Base-by-base conservation (phyloP, 2,797 vertebrate species). In the Mormyrops boulengeri region DNA sequence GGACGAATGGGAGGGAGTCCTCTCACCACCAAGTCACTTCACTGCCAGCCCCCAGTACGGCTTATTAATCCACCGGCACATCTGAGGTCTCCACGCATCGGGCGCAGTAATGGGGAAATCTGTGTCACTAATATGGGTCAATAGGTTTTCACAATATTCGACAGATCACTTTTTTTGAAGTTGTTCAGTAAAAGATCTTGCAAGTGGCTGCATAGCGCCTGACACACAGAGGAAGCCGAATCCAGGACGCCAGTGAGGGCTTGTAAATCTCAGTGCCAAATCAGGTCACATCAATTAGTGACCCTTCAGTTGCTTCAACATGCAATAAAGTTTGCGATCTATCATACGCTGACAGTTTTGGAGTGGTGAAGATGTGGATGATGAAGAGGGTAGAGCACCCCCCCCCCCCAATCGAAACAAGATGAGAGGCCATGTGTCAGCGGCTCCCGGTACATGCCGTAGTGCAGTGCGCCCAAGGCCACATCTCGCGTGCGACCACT, bases 401-500 rank as follows among this genome's bases (percentile, higher is more conserved):
- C 41, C 53, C n/a, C 34, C 44, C 22, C 34, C 41, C 85, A 14
- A 57, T 57, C 22, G 26, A 38, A 44, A 52, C 11, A 26, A 17
- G 19, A 44, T 8, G 17, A 60, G 55, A 8, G 47, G 49, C 44
- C 49, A 69, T 14, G 66, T 88, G 66, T 80, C 22, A 53, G 47
- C 0, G 1, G 12, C 47, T 6, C 22, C 2, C 19, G 6, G 22
- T n/a, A 47, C 11, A 0, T 19, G 34, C 30, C 0, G 4, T 0
- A 30, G 69, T 3, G 44, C 19, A 30, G 30, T n/a, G 4, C 11
- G 53, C 17, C 38, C 53, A 87, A n/a, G 77, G 26, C 87, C 92
- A 93, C 92, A 91, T 93, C 91, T 94, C 90, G 90, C 92, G 92
- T 95, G 92, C 92, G 93, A 93, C 93, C 91, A 92, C 90, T 92